Conservation (phyloP, 1,140 invertebrate genomes). For the Lasaia peninsularis region DNA sequence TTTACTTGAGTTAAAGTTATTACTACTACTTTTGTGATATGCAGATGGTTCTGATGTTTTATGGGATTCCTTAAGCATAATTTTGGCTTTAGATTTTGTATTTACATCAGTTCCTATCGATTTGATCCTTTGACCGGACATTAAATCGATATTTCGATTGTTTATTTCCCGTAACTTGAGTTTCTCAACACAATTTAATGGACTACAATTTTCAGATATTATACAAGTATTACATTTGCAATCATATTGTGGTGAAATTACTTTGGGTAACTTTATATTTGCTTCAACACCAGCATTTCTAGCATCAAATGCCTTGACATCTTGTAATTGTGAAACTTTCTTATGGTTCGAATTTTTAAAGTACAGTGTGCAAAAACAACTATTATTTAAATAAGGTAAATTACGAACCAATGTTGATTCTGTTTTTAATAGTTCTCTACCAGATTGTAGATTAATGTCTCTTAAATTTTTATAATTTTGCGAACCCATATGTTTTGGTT, state of each 20-base stretch:
- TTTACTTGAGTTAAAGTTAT: neutral
- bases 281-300: neutral
- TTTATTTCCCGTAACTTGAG: slow-evolving; percentile 13
- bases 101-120: no score
- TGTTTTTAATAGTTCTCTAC: neutral
- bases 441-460: neutral
- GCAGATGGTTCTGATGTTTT: neutral
- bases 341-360: neutral
- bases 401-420: slow-evolving; percentile 7
- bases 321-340: neutral
- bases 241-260: slow-evolving; percentile 28
- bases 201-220: slow-evolving; percentile 33
- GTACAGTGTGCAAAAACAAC: slow-evolving; percentile 8
- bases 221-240: slow-evolving; percentile 33
- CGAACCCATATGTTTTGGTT: neutral
- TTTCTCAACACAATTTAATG: slow-evolving; percentile 25
- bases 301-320: neutral
- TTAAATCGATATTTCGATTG: neutral
- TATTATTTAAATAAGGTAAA: slow-evolving; percentile 2
- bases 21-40: neutral
- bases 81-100: neutral
- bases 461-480: neutral
- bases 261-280: neutral
- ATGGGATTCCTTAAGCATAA: neutral
- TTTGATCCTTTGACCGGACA: no score